Conservation (phyloP, 1,140 invertebrate genomes). For the Sinonovacula constricta region DNA sequence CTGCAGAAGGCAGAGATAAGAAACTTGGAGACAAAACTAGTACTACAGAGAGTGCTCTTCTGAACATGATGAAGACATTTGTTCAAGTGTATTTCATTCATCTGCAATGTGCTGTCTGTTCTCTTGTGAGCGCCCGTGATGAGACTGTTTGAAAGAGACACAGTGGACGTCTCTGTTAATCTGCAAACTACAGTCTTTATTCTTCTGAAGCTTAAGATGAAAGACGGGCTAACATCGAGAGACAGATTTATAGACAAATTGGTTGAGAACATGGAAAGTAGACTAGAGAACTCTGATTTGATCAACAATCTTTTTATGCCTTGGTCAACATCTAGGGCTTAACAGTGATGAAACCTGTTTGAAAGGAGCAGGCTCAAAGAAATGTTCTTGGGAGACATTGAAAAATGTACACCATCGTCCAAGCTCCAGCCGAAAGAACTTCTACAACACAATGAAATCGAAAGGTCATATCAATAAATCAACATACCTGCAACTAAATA, state of each 20-base stretch:
- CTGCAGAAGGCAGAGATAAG: background rate
- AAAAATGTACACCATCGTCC: too few species aligned
- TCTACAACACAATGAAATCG: too few species aligned
- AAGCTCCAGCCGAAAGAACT: too few species aligned
- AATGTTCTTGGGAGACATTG: too few species aligned
- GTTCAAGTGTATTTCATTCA: background rate
- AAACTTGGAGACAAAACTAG: background rate
- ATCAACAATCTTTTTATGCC: too few species aligned
- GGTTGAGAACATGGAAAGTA: background rate
- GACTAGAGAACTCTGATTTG: slow-evolving; percentile 2
- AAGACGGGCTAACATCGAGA: background rate
- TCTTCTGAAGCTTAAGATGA: background rate
- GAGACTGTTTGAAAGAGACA: background rate
- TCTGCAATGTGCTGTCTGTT: background rate
- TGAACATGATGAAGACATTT: background rate
- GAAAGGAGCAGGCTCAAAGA: too few species aligned
- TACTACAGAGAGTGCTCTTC: background rate
- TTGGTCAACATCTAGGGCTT: too few species aligned
- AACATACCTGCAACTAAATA: too few species aligned
- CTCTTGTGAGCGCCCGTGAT: background rate
- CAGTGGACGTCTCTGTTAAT: background rate
- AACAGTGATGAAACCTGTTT: too few species aligned
- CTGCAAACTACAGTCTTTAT: background rate
- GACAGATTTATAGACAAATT: slow-evolving; percentile 23
- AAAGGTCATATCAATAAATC: too few species aligned